Evolutionary conservation across 2,113 vertebrate genomes (phyloP).

Genomic region (Thamnaconus septentrionalis): DNA sequence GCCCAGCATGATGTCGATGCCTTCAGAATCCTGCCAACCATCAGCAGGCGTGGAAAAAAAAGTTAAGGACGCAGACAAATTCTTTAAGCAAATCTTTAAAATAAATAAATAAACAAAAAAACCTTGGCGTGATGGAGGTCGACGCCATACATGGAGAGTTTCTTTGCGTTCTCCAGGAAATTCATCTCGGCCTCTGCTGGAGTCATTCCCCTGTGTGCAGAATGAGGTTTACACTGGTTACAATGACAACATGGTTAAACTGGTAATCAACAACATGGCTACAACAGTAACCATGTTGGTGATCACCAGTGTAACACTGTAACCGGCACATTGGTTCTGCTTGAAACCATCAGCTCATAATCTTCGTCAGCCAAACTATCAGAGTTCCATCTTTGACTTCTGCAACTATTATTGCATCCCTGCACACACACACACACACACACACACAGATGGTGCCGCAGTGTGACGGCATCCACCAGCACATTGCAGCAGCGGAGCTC

Average conservation of each 20-base stretch:
- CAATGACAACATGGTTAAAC: no score
- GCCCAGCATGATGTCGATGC: constrained; percentile 97
- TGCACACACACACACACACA: not conserved
- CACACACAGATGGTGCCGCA: constrained; percentile 30
- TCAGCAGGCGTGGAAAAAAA: constrained; percentile 5
- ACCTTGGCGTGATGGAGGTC: constrained; percentile 99
- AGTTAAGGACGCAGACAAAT: not conserved
- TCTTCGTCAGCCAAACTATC: constrained; percentile 7
- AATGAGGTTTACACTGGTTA: constrained; percentile 30
- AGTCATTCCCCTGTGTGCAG: constrained; percentile 87
- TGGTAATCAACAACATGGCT: no score
- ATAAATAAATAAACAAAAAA: constrained; percentile 21
- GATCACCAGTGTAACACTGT: no score
- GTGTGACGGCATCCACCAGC: constrained; percentile 24
- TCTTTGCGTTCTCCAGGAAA: constrained; percentile 98
- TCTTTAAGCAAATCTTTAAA: not conserved
- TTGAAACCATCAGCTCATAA: constrained; percentile 27
- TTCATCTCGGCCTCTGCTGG: constrained; percentile 97
- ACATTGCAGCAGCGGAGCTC: not conserved
- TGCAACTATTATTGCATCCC: no score
- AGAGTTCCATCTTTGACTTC: constrained; percentile 9
- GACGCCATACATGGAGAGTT: constrained; percentile 98
- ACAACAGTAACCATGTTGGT: no score
- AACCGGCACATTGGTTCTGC: no score
- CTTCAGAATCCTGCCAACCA: constrained; percentile 89